These are phyloP conservation scores for Theropithecus gelada DNA, from an alignment of 2,113 vertebrate genomes.

Conservation along the genomic window DNA sequence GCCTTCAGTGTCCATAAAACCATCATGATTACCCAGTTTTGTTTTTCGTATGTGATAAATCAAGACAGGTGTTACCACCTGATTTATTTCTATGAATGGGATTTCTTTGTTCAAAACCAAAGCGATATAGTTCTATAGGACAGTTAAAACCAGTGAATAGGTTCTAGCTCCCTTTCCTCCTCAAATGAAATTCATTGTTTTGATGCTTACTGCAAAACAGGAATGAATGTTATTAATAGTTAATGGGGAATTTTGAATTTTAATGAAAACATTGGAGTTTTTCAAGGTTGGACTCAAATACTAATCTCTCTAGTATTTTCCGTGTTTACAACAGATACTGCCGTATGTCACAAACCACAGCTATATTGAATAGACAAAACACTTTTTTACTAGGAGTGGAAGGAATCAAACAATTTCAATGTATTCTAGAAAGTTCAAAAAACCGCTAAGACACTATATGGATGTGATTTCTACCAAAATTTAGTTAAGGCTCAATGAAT, in stretches of 20 bases:
- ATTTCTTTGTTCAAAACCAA: slow-evolving; percentile 16
- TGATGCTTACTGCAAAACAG: slow-evolving; percentile 54
- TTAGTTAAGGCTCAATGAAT: background rate
- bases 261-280: slow-evolving; percentile 59
- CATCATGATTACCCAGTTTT: slow-evolving; percentile 32
- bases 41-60: slow-evolving; percentile 42
- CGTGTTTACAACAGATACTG: slow-evolving; percentile 14
- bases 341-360: slow-evolving; percentile 42
- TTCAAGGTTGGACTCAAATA: slow-evolving; percentile 50
- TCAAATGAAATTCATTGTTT: slow-evolving; percentile 77
- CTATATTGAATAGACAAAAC: slow-evolving; percentile 21
- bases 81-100: background rate
- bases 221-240: slow-evolving; percentile 66
- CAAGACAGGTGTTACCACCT: background rate
- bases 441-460: background rate
- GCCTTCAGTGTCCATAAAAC: background rate
- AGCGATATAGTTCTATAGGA: background rate
- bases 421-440: background rate
- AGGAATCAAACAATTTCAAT: background rate
- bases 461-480: background rate
- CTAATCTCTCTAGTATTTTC: slow-evolving; percentile 56
- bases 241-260: slow-evolving; percentile 61
- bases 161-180: background rate
- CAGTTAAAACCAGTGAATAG: slow-evolving; percentile 19
- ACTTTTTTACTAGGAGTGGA: background rate